phyloP scores from a whole-genome alignment of 2,888 invertebrate genomes.

The Gibbula magus region DNA sequence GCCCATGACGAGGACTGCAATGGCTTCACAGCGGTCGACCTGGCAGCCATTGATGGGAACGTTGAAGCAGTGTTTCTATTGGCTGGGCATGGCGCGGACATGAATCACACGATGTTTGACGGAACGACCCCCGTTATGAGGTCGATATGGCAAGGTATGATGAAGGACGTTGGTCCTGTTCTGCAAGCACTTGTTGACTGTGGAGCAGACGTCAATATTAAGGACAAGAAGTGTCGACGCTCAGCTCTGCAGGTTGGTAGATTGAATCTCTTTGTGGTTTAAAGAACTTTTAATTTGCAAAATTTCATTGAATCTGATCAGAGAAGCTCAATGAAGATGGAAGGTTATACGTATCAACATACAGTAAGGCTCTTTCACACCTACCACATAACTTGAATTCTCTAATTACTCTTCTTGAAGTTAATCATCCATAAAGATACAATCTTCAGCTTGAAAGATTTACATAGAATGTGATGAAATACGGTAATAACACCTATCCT shows the following conservation, averaged over 20 bases:
- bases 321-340: too few relatives aligned
- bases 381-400: too few relatives aligned
- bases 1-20: slow-evolving; percentile 52
- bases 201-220: slow-evolving; percentile 53
- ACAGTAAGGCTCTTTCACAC: too few relatives aligned
- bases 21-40: slow-evolving; percentile 61
- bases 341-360: too few relatives aligned
- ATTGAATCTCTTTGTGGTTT: not conserved
- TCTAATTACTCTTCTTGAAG: too few relatives aligned
- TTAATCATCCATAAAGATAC: too few relatives aligned
- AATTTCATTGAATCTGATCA: too few relatives aligned
- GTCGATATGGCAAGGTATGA: slow-evolving; percentile 23
- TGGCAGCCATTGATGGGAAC: slow-evolving; percentile 57
- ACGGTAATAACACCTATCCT: too few relatives aligned
- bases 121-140: slow-evolving; percentile 65
- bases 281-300: too few relatives aligned
- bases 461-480: too few relatives aligned
- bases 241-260: slow-evolving; percentile 62
- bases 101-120: slow-evolving; percentile 51
- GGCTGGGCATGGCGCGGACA: slow-evolving; percentile 51
- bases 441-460: too few relatives aligned
- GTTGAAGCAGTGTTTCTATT: slow-evolving; percentile 52
- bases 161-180: not conserved
- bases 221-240: slow-evolving; percentile 54
- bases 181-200: slow-evolving; percentile 44